Evolutionary conservation across 2,113 vertebrate species (phyloP), one percentile per base, ranked within the genome.

Genomic region (Chinchilla lanigera): DNA sequence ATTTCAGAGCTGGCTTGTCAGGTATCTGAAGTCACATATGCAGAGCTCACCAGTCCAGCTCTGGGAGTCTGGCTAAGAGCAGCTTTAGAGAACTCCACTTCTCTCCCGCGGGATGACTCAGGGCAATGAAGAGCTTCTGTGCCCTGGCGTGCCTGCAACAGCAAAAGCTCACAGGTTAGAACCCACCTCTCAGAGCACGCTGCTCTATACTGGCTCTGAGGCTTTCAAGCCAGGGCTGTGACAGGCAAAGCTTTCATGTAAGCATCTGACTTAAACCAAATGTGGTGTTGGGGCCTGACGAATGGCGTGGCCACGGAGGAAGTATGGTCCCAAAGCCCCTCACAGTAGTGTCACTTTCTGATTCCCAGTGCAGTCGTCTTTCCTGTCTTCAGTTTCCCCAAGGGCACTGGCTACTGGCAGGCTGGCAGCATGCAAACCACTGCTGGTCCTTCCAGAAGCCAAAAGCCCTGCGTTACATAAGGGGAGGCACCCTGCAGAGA

Each of bases 111-210:
- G 99, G 98, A 65, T 98, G 98, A 96, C 98, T 98, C 63, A 98
- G 98, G n/a, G 98, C 98, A 93, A 98, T 98, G 50, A 99, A 99
- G 0, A 99, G 98, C 94, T 99, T 99, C 98, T 99, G 99, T 80
- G 99, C 98, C 50, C 85, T 97, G 93, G 93, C 98, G 97, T 99
- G 99, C 98, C 99, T 99, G 91, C 14, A 97, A 95, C 0, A 96
- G 58, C 78, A 94, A 91, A 94, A 82, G 56, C 44, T 71, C 60
- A 80, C 50, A 94, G 67, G 92, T 97, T 65, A 96, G 58, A 97
- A 52, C 33, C 50, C 10, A 30, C 47, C 67, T 86, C 82, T 54
- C 50, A 71, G 1, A 33, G 35, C 44, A 61, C 13, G 78, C 7
- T 20, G 69, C 61, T 38, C 56, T 63, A 86, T 14, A 61, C 58